Evolutionary conservation across 2,797 vertebrate species (phyloP).

Genomic region (Enteromius mattozi): DNA sequence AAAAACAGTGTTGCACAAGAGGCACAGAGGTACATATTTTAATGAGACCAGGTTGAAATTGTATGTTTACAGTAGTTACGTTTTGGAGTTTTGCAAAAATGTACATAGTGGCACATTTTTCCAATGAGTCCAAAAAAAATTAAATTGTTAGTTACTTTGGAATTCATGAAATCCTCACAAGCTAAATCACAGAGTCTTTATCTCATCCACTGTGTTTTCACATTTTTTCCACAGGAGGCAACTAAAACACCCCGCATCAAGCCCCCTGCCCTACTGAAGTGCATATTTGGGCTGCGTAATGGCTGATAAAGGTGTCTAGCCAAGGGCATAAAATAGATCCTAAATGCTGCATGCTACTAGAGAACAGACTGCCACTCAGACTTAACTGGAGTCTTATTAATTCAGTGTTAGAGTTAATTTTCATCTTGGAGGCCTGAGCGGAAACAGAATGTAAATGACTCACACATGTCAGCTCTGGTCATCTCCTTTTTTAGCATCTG

Average conservation of each 20-base stretch:
- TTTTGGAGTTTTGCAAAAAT: neutral
- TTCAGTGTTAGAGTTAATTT: constrained; percentile 65
- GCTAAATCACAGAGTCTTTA: constrained; percentile 17
- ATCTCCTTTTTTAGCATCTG: constrained; percentile 9
- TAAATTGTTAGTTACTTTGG: constrained; percentile 13
- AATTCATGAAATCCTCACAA: constrained; percentile 21
- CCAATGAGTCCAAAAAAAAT: neutral
- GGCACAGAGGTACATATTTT: too few relatives aligned
- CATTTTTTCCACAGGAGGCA: constrained; percentile 34
- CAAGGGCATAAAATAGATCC: constrained; percentile 64
- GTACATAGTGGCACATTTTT: neutral
- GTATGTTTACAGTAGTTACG: neutral
- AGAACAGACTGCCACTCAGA: constrained; percentile 65
- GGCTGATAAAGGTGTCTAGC: constrained; percentile 57
- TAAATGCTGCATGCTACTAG: constrained; percentile 67
- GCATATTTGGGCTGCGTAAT: constrained; percentile 51
- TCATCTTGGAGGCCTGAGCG: constrained; percentile 59
- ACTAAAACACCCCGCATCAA: constrained; percentile 48
- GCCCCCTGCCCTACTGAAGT: constrained; percentile 31
- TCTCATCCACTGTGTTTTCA: constrained; percentile 27
- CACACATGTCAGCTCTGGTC: constrained; percentile 52
- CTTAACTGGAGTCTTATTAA: constrained; percentile 65
- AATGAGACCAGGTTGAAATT: neutral
- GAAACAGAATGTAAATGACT: constrained; percentile 69
- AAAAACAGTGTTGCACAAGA: too few relatives aligned